These are phyloP conservation scores for Ruditapes philippinarum DNA, from an alignment of 1,140 invertebrate genomes.

Conservation along the genomic window DNA sequence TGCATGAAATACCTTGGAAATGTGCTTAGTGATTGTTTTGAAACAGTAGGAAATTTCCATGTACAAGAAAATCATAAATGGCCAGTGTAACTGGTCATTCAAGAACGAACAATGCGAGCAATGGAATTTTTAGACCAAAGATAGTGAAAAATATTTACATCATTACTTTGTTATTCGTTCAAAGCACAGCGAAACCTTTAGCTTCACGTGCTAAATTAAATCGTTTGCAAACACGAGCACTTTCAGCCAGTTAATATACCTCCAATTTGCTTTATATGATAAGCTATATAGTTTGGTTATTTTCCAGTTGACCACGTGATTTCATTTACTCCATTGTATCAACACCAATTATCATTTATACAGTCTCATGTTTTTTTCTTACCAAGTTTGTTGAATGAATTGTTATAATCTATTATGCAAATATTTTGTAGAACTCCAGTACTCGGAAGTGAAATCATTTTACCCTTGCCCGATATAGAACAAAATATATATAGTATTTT, in stretches of 20 bases:
- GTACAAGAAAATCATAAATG: conserved; percentile 1
- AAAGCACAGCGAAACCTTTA: not conserved
- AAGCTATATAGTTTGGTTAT: not conserved
- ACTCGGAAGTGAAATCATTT: not conserved
- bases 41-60: not conserved
- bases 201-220: not conserved
- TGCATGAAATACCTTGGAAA: not conserved
- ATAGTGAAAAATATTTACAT: not conserved
- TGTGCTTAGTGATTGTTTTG: not conserved
- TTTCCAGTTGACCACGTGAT: conserved; percentile 13
- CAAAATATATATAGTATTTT: not conserved
- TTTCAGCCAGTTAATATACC: not conserved
- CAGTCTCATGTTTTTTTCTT: conserved; percentile 7
- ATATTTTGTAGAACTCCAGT: conserved; percentile 37
- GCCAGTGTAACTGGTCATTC: not conserved
- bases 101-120: not conserved
- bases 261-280: not conserved
- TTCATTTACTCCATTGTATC: conserved; percentile 18
- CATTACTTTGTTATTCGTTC: conserved; percentile 5
- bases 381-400: conserved; percentile 3
- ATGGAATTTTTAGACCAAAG: conserved; percentile 4
- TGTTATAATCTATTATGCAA: conserved; percentile 48
- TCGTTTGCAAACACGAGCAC: not conserved
- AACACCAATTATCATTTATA: not conserved
- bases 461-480: conserved; percentile 10